Conservation (phyloP, 2,797 vertebrate species). For the Telmatherina bonti region DNA sequence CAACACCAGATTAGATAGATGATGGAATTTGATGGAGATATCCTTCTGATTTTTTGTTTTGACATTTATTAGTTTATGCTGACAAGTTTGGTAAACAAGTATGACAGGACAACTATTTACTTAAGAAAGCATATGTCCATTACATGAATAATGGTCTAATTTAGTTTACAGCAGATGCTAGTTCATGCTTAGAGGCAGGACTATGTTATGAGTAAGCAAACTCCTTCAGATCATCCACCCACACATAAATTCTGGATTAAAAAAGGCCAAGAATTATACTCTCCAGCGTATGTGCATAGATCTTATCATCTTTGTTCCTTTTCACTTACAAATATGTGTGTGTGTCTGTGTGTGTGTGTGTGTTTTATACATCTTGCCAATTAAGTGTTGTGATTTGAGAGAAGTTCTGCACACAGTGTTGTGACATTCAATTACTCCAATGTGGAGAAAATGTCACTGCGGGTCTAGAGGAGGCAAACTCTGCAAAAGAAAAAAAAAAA, state of each 20-base stretch:
- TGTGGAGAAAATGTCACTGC: constrained; percentile 63
- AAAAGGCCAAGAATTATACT: background rate
- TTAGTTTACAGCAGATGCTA: background rate
- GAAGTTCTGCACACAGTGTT: constrained; percentile 51
- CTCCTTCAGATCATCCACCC: background rate
- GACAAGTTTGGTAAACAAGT: background rate
- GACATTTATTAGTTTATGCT: too few species aligned
- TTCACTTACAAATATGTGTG: background rate
- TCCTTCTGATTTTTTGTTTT: too few species aligned
- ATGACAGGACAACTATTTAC: background rate
- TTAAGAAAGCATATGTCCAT: background rate
- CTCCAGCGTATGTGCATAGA: background rate
- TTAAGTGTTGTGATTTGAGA: constrained; percentile 30
- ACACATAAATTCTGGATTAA: background rate
- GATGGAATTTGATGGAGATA: too few species aligned
- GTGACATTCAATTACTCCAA: constrained; percentile 78
- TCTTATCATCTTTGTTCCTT: background rate
- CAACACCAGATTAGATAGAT: too few species aligned
- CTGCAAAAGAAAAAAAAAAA: constrained; percentile 23
- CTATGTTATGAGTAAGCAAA: background rate
- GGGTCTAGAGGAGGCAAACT: constrained; percentile 56
- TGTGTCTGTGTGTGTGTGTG: constrained; percentile 18
- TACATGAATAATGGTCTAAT: background rate
- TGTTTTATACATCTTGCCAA: constrained; percentile 1
- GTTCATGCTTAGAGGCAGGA: background rate